phyloP scores from a whole-genome alignment of 2,888 invertebrate genomes.

The Chloromyia formosa region DNA sequence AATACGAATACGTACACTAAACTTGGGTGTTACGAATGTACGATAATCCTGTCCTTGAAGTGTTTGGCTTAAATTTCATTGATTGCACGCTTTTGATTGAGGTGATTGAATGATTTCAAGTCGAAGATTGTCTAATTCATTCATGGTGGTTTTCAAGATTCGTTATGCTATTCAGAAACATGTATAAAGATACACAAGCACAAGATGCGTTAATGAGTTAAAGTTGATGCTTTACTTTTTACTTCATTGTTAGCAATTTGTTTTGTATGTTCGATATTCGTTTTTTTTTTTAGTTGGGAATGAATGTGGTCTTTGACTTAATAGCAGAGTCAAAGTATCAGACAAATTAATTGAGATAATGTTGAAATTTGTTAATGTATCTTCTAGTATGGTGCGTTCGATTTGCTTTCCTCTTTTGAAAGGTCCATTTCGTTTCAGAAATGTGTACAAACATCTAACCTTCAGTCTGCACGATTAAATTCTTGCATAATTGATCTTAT shows the following conservation, averaged over 20 bases:
- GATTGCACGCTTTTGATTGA: neutral
- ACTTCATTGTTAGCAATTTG: neutral
- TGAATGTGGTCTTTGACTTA: neutral
- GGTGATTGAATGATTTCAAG: slow-evolving; percentile 2
- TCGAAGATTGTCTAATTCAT: slow-evolving; percentile 13
- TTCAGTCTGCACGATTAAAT: too few species aligned
- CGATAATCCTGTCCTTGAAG: slow-evolving; percentile 18
- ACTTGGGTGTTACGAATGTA: neutral
- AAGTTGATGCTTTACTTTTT: neutral
- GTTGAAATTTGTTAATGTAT: too few species aligned
- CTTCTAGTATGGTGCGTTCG: too few species aligned
- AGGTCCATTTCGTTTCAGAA: too few species aligned
- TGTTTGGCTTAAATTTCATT: slow-evolving; percentile 17
- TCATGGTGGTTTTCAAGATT: slow-evolving; percentile 2
- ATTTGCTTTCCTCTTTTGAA: too few species aligned
- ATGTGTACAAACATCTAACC: too few species aligned
- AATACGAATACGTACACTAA: too few species aligned
- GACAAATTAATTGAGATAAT: too few species aligned
- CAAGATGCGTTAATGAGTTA: slow-evolving; percentile 10
- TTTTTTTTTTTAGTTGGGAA: neutral
- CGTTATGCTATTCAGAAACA: neutral
- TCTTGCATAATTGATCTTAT: too few species aligned
- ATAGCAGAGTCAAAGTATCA: neutral
- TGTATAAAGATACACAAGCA: neutral
- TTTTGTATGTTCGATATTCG: neutral